phyloP scores from a whole-genome alignment of 2,113 vertebrate species.

The Phylloscopus trochilus region DNA sequence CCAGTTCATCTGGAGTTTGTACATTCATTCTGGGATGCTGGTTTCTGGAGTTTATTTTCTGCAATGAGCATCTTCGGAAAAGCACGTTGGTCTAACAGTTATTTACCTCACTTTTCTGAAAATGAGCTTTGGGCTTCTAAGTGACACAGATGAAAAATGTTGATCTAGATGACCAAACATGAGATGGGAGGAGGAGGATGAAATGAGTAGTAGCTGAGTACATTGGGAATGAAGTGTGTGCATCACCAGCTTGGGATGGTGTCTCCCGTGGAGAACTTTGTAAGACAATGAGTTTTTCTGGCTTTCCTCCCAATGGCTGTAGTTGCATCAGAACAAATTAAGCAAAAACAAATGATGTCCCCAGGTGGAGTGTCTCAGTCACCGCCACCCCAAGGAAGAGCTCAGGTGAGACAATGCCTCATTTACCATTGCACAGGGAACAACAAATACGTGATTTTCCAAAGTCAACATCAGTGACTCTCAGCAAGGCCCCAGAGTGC shows the following conservation, averaged over 20 bases:
- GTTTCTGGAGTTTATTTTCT: neutral
- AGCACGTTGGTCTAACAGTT: neutral
- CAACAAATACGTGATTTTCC: neutral
- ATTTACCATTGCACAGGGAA: neutral
- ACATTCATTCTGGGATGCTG: neutral
- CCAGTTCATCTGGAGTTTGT: neutral
- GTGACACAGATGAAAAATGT: neutral
- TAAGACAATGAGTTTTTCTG: neutral
- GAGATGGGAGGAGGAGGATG: neutral
- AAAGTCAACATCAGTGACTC: neutral
- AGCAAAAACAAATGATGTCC: neutral
- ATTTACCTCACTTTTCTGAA: neutral
- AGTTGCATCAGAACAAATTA: neutral
- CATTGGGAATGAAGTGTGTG: neutral
- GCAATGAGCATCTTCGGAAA: neutral
- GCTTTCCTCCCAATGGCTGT: neutral
- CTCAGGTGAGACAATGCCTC: slow-evolving; percentile 3
- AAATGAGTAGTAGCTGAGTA: neutral
- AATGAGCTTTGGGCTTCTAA: neutral
- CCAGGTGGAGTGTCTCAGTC: neutral
- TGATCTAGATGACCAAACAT: neutral
- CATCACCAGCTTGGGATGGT: neutral
- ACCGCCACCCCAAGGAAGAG: slow-evolving; percentile 21
- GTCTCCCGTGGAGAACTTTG: neutral
- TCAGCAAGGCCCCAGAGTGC: neutral